Conservation (phyloP, 2,113 vertebrate genomes). For the Upupa epops region DNA sequence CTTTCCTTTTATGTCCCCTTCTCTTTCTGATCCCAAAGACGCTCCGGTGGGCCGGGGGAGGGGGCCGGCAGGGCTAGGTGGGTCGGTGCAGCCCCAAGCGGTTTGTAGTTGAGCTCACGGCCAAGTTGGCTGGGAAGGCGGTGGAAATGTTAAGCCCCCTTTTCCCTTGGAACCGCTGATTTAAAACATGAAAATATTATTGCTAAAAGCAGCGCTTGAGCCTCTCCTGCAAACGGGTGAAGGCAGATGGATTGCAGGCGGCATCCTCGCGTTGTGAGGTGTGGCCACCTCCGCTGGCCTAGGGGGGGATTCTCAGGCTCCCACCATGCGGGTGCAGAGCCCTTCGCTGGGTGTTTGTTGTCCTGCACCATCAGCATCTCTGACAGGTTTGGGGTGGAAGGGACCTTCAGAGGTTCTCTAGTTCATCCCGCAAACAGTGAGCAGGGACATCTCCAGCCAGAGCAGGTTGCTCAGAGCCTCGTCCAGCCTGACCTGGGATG, state of each 20-base stretch:
- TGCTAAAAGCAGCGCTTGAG: background rate
- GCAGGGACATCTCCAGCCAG: background rate
- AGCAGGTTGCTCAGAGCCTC: background rate
- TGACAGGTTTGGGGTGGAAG: background rate
- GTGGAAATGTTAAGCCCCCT: background rate
- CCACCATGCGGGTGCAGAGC: accelerated
- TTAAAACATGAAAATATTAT: background rate
- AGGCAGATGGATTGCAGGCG: background rate
- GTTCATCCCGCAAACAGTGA: background rate
- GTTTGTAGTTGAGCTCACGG: background rate
- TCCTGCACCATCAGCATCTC: background rate
- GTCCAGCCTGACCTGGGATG: background rate
- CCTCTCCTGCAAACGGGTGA: background rate
- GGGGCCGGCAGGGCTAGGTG: background rate
- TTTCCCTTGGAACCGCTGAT: background rate
- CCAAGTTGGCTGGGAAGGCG: background rate
- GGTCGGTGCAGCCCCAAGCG: background rate
- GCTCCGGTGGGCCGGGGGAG: background rate
- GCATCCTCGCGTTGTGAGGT: background rate
- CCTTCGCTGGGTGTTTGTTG: background rate
- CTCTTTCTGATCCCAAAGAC: background rate
- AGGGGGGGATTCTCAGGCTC: background rate
- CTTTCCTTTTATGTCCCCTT: background rate
- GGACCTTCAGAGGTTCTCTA: background rate
- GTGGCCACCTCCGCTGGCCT: background rate